Base-by-base conservation (phyloP, 2,888 invertebrate species). In the Eilema griseolum region DNA sequence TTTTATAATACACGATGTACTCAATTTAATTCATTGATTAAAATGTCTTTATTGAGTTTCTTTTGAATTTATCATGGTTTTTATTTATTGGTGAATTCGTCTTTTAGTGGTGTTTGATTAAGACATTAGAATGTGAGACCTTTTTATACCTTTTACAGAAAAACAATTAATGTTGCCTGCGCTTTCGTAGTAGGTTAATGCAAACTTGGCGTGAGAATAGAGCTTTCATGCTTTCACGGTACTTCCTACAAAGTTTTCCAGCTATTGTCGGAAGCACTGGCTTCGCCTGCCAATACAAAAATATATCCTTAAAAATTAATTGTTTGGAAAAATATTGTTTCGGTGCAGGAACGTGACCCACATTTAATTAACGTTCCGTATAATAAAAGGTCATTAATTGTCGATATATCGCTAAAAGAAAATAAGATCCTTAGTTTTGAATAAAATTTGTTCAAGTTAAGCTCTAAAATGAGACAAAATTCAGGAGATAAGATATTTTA, bases 181-280 rank as follows among this genome's bases (percentile, higher is more conserved):
- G 74, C 66, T 84, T 81, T 80, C 79, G 74, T 69, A 73, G 79
- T 33, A 33, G 57, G 57, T 81, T 88, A 86, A 90, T 88, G 85
- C 77, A 82, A 83, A 76, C 79, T 85, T 88, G 77, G 87, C 89
- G 87, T 88, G 88, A 81, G 81, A 78, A 78, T 74, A 77, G 74
- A 78, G 70, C 65, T 66, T 78, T 77, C 75, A 68, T 70, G 70
- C 65, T 66, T 78, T 77, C 75, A 68, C 69, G 71, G 66, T 78
- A 78, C 78, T 76, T 82, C 80, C 76, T 72, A 70, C 20, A 31
- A 8, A 20, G 20, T 52, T 52, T 20, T 52, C 52, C n/a, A n/a
- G n/a, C 52, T 52, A 10, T 52, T 52, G 52, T 0, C n/a, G n/a
- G 5, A n/a, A 52, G 2, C 52, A 52, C 52, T 10, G n/a, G 52